A percentile compares a stretch with the other conserved stretches of the same genome.
These are phyloP conservation scores for Pyrochroa serraticornis DNA, from an alignment of 2,888 invertebrate genomes.

Conservation along the genomic window DNA sequence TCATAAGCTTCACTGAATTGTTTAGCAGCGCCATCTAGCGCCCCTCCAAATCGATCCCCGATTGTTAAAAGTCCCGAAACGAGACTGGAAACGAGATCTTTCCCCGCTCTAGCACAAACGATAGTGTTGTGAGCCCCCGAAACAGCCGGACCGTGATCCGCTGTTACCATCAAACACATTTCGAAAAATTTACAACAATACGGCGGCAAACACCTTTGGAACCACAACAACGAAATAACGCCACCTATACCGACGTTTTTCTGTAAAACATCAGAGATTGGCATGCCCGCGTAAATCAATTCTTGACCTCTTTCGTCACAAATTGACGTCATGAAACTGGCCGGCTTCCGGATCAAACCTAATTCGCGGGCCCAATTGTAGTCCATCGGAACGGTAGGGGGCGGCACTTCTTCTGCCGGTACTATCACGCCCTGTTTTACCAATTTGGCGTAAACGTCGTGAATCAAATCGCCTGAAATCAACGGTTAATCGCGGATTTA, in stretches of 20 bases:
- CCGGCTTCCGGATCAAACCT: slow-evolving; percentile 97
- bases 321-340: slow-evolving; percentile 99
- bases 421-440: slow-evolving; percentile 84
- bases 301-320: slow-evolving; percentile 99
- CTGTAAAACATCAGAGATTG: slow-evolving; percentile 86
- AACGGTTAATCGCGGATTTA: not conserved
- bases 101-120: slow-evolving; percentile 97
- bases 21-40: slow-evolving; percentile 95
- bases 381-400: slow-evolving; percentile 99
- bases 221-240: slow-evolving; percentile 96
- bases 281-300: slow-evolving; percentile 89
- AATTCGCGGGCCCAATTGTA: slow-evolving; percentile 98
- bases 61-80: slow-evolving; percentile 97
- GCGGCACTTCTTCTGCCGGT: slow-evolving; percentile 90
- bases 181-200: slow-evolving; percentile 98
- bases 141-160: slow-evolving; percentile 98
- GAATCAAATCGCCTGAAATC: slow-evolving; percentile 73
- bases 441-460: slow-evolving; percentile 74
- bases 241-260: slow-evolving; percentile 97
- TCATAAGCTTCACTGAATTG: slow-evolving; percentile 98
- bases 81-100: slow-evolving; percentile 94
- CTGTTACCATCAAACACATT: slow-evolving; percentile 98
- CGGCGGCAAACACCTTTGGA: slow-evolving; percentile 93
- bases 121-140: slow-evolving; percentile 99
- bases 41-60: slow-evolving; percentile 98